Evolutionary conservation across 2,113 vertebrate genomes (phyloP).

Genomic region (Brachionichthys hirsutus): DNA sequence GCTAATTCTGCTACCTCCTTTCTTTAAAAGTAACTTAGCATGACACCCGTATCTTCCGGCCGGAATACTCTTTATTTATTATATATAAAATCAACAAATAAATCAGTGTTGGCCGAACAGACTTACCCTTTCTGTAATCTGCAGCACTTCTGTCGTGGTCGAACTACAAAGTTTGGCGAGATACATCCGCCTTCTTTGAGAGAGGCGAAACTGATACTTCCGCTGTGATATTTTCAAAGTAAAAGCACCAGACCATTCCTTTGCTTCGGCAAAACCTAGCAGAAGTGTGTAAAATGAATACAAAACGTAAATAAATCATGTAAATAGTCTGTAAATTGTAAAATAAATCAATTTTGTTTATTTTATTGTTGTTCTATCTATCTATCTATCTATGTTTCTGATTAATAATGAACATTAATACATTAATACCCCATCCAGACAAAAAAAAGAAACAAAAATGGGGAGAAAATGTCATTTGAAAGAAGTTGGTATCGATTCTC

Average conservation of each 20-base stretch:
- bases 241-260: slow-evolving; percentile 11
- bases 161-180: not conserved
- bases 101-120: not conserved
- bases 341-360: too few species aligned
- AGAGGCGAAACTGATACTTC: not conserved
- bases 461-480: too few species aligned
- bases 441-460: too few species aligned
- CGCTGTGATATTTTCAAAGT: slow-evolving; percentile 25
- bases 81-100: not conserved
- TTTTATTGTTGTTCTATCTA: too few species aligned
- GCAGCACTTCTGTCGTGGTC: not conserved
- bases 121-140: not conserved
- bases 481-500: too few species aligned
- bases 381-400: too few species aligned
- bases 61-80: not conserved
- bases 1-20: slow-evolving; percentile 9
- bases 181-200: not conserved
- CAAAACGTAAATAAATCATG: too few species aligned
- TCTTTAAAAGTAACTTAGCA: not conserved
- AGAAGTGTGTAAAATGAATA: too few species aligned
- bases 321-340: too few species aligned
- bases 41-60: not conserved
- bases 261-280: too few species aligned
- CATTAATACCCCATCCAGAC: too few species aligned
- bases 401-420: too few species aligned